Base-by-base conservation (phyloP, 2,113 vertebrate species). In the Etheostoma spectabile region DNA sequence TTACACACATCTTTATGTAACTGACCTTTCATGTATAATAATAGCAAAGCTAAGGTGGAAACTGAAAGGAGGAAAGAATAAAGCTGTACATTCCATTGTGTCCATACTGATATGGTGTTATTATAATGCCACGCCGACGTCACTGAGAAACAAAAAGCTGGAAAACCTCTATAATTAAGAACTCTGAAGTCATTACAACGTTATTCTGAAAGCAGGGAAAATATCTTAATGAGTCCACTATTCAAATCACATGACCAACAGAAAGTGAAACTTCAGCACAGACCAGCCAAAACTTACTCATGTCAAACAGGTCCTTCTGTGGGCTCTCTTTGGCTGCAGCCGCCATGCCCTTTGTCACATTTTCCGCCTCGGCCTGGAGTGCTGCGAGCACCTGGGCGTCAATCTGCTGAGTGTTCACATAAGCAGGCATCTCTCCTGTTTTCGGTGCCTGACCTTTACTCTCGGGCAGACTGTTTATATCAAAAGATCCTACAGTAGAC, bases 301-400 rank as follows among this genome's bases (percentile, higher is more conserved):
- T 99, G 90, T 99, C 98, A 81, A 99, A 99, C 71, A 99, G 93
- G 93, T 99, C 98, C 90, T 96, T 99, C 92, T 91, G 93, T 6
- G 96, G 96, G 86, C 96, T 97, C 35, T 96, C 96, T 74, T 94
- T 93, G 80, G 93, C 94, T 85, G 91, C 92, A 48, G 90, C 91
- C 3, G 74, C 81, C 88, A 88, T 88, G 42, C 93, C 91, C 71
- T 92, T 94, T 10, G 94, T 89, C 46, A 90, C 88, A 38, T 86
- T 83, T 83, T 96, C 96, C 16, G 91, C 80, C 69, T 96, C 95
- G 6, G 93, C 93, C 74, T 96, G 96, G 71, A 97, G 95, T 1
- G 92, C 92, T 0, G 94, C 68, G 3, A 95, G 87, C 53, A 95
- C 91, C 91, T 97, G 97, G 22, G 91, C 91, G 8, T 97, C 96